These are phyloP conservation scores for Psittacula derbiana DNA, from an alignment of 2,797 vertebrate species.

Conservation along the genomic window DNA sequence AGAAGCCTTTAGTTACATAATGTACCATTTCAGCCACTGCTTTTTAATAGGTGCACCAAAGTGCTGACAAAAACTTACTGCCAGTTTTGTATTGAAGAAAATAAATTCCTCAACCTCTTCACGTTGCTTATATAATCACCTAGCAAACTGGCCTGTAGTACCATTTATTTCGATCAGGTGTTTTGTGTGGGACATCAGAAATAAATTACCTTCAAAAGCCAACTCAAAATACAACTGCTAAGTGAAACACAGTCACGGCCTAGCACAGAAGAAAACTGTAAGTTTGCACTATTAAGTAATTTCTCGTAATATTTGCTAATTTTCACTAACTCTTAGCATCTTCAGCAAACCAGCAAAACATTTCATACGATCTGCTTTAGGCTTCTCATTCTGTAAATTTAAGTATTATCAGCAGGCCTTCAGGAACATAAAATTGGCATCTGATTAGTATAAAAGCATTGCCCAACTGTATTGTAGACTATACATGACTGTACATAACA, in stretches of 20 bases:
- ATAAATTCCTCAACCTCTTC: neutral
- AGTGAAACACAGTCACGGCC: neutral
- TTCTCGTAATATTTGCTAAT: neutral
- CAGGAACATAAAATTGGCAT: neutral
- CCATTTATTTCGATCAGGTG: neutral
- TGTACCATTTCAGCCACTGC: neutral
- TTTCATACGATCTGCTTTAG: neutral
- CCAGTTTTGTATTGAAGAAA: neutral
- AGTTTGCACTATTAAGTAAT: neutral
- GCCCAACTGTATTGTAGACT: neutral
- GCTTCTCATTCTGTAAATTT: constrained; percentile 8
- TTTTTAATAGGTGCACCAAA: neutral
- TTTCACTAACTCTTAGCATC: neutral
- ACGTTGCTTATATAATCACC: neutral
- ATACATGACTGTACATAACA: neutral
- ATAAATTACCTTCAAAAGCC: neutral
- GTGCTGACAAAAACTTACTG: neutral
- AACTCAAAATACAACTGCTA: neutral
- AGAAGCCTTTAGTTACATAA: neutral
- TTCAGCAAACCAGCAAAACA: neutral
- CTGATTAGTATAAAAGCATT: neutral
- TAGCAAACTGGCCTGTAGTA: neutral
- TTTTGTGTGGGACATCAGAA: neutral
- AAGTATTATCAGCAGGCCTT: neutral
- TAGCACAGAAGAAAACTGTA: neutral